phyloP scores from a whole-genome alignment of 2,888 invertebrate species.

The Luperina testacea region DNA sequence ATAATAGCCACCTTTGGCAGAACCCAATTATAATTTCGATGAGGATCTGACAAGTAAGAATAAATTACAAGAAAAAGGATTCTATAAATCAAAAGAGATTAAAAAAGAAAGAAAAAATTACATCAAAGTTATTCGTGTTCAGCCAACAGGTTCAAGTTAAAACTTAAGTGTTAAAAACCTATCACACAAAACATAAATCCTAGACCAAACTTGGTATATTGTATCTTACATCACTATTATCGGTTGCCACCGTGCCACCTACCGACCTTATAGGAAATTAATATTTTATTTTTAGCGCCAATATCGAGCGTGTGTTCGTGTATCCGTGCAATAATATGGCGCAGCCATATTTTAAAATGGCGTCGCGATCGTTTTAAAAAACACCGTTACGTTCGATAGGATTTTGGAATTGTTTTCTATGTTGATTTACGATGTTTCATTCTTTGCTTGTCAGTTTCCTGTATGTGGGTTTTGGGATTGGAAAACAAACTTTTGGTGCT shows the following conservation, averaged over 20 bases:
- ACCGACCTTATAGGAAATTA: slow-evolving; percentile 83
- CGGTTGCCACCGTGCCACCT: slow-evolving; percentile 79
- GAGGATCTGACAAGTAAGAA: background rate
- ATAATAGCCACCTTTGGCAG: background rate
- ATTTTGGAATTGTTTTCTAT: slow-evolving; percentile 68
- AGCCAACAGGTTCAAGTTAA: slow-evolving; percentile 20
- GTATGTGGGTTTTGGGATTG: background rate
- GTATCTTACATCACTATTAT: slow-evolving; percentile 68
- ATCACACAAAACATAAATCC: slow-evolving; percentile 58
- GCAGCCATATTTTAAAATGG: slow-evolving; percentile 84
- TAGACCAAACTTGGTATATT: slow-evolving; percentile 65
- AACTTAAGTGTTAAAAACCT: slow-evolving; percentile 43
- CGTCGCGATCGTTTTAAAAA: slow-evolving; percentile 79
- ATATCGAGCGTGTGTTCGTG: slow-evolving; percentile 79
- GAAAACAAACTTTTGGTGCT: slow-evolving; percentile 25
- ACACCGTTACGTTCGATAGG: slow-evolving; percentile 66
- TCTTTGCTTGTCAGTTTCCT: slow-evolving; percentile 50
- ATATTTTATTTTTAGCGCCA: slow-evolving; percentile 86
- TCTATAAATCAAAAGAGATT: slow-evolving; percentile 12
- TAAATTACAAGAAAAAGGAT: background rate
- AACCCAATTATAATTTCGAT: background rate
- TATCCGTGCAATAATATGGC: slow-evolving; percentile 79
- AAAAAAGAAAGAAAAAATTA: slow-evolving; percentile 7
- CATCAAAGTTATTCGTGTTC: slow-evolving; percentile 17
- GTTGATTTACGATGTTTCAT: slow-evolving; percentile 63